Evolutionary conservation across 2,113 vertebrate species (phyloP).

Genomic region (Grammomys dolichurus): DNA sequence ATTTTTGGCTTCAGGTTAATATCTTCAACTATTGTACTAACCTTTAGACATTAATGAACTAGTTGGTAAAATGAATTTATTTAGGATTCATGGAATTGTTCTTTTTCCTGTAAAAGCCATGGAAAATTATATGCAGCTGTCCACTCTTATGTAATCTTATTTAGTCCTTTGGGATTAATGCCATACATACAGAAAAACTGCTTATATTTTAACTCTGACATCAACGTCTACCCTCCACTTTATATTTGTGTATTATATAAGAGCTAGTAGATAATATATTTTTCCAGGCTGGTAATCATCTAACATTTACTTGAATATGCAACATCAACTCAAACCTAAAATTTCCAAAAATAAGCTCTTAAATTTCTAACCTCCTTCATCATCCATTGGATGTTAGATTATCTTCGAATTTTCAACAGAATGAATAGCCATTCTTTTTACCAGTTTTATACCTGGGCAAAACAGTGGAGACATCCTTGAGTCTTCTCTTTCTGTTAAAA

Average conservation of each 20-base stretch:
- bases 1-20: slow-evolving; percentile 32
- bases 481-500: slow-evolving; percentile 22
- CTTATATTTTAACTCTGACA: slow-evolving; percentile 50
- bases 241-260: background rate
- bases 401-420: background rate
- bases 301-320: background rate
- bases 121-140: slow-evolving; percentile 20
- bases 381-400: background rate
- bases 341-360: slow-evolving; percentile 37
- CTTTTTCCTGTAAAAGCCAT: slow-evolving; percentile 38
- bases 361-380: background rate
- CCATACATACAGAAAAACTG: background rate
- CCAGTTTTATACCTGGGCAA: background rate
- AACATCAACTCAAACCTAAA: slow-evolving; percentile 37
- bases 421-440: slow-evolving; percentile 22
- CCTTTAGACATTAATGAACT: slow-evolving; percentile 2
- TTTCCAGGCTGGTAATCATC: slow-evolving; percentile 27
- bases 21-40: background rate
- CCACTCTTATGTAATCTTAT: background rate
- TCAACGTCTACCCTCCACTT: background rate
- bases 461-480: background rate
- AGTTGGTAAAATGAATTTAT: slow-evolving; percentile 47
- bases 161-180: background rate
- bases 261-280: background rate
- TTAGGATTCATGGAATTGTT: slow-evolving; percentile 47